Percentiles rank a stretch among this genome's conserved stretches.
phyloP scores from a whole-genome alignment of 2,113 vertebrate species.

The Sinocyclocheilus grahami region DNA sequence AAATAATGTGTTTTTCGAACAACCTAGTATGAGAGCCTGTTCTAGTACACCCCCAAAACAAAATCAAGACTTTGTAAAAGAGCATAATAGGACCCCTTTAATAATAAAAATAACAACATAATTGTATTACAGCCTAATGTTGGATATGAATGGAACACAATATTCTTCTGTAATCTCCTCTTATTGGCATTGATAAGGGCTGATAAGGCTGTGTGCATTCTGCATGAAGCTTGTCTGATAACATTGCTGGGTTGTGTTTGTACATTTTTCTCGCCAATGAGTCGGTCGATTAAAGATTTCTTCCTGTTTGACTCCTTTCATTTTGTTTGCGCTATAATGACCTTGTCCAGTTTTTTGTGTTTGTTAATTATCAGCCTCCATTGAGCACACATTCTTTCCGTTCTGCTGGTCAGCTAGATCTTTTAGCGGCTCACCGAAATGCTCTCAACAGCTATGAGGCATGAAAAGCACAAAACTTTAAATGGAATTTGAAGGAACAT shows the following conservation, averaged over 20 bases:
- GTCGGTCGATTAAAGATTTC: background rate
- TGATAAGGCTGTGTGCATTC: conserved; percentile 4
- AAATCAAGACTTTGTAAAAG: no score
- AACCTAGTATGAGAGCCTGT: no score
- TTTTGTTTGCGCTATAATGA: conserved; percentile 20
- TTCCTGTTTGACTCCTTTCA: background rate
- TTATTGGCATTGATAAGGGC: background rate
- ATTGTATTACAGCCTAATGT: background rate
- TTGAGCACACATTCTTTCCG: conserved; percentile 17
- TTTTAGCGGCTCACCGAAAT: background rate
- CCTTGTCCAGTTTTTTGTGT: conserved; percentile 10
- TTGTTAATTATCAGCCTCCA: conserved; percentile 14
- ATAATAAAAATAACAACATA: background rate
- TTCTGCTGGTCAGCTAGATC: conserved; percentile 5
- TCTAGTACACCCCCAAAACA: no score
- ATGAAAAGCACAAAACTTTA: conserved; percentile 38
- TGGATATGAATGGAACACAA: background rate
- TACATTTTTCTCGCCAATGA: background rate
- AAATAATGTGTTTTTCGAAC: no score
- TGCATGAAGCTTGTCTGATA: conserved; percentile 8
- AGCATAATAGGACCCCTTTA: no score
- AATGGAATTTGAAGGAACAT: conserved; percentile 23
- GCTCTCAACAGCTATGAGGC: conserved; percentile 18
- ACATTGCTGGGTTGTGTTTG: background rate
- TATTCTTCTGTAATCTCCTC: conserved; percentile 18